phyloP scores from a whole-genome alignment of 2,888 invertebrate species.

The Drosophila formosana region DNA sequence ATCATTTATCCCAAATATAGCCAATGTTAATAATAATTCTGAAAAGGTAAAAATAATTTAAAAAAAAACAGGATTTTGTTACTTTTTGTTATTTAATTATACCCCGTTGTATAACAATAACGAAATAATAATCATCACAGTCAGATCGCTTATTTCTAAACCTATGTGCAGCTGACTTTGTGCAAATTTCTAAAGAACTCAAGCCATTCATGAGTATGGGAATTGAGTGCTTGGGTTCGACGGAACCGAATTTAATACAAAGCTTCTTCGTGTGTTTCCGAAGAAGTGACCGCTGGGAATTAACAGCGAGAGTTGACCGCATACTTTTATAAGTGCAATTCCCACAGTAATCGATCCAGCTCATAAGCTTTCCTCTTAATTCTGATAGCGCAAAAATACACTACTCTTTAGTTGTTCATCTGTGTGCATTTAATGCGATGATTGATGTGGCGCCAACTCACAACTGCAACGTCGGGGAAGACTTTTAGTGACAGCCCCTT shows the following conservation, averaged over 20 bases:
- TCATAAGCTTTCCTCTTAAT: slow-evolving; percentile 9
- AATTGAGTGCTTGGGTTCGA: slow-evolving; percentile 54
- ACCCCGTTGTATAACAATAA: too few species aligned
- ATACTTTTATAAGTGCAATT: slow-evolving; percentile 24
- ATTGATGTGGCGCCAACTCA: slow-evolving; percentile 73
- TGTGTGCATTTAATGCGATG: slow-evolving; percentile 60
- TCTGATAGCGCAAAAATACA: slow-evolving; percentile 30
- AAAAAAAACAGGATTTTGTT: too few species aligned
- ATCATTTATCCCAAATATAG: too few species aligned
- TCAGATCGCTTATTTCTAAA: not conserved
- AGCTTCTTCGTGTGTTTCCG: slow-evolving; percentile 38
- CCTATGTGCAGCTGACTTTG: slow-evolving; percentile 13
- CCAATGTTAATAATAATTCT: too few species aligned
- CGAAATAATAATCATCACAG: too few species aligned
- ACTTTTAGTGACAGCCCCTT: slow-evolving; percentile 51
- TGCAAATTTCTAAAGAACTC: slow-evolving; percentile 30
- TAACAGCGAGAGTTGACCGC: slow-evolving; percentile 5
- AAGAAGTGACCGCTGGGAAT: slow-evolving; percentile 58
- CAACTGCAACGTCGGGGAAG: slow-evolving; percentile 44
- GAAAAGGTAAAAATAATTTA: too few species aligned
- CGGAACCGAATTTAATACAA: slow-evolving; percentile 68
- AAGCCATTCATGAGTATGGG: not conserved
- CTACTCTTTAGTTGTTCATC: slow-evolving; percentile 27
- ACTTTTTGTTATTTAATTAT: too few species aligned
- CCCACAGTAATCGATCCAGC: slow-evolving; percentile 66